phyloP scores from a whole-genome alignment of 2,113 vertebrate genomes.

The Lutjanus erythropterus region DNA sequence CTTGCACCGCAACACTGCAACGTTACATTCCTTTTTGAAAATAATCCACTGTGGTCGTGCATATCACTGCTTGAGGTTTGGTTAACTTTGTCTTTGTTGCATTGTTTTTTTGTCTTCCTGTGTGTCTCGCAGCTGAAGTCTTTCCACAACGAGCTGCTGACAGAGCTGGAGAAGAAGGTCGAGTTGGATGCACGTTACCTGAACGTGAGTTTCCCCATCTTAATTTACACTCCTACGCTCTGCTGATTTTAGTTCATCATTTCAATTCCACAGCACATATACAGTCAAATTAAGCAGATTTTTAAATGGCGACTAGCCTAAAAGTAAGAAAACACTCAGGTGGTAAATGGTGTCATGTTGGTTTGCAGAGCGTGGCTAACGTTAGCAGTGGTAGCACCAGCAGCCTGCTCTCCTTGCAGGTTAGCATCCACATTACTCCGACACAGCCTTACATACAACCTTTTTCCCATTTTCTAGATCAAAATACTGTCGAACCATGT shows the following conservation, averaged over 20 bases:
- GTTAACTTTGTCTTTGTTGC: not conserved
- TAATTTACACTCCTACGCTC: not conserved
- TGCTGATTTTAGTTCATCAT: not conserved
- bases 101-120: conserved; percentile 3
- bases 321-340: too few relatives aligned
- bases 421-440: too few relatives aligned
- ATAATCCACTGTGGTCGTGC: not conserved
- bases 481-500: too few relatives aligned
- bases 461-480: too few relatives aligned
- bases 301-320: too few relatives aligned
- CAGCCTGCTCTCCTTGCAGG: too few relatives aligned
- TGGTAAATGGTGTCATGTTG: too few relatives aligned
- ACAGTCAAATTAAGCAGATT: too few relatives aligned
- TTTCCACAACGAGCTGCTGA: conserved; percentile 97
- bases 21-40: not conserved
- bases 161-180: conserved; percentile 98
- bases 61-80: not conserved
- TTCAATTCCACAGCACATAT: not conserved
- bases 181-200: conserved; percentile 96
- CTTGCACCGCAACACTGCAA: not conserved
- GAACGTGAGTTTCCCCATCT: conserved; percentile 88
- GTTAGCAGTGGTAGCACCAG: too few relatives aligned
- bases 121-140: conserved; percentile 91
- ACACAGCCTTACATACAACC: too few relatives aligned
- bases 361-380: too few relatives aligned